Conservation (phyloP, 2,113 vertebrate genomes). For the Phasianus colchicus region DNA sequence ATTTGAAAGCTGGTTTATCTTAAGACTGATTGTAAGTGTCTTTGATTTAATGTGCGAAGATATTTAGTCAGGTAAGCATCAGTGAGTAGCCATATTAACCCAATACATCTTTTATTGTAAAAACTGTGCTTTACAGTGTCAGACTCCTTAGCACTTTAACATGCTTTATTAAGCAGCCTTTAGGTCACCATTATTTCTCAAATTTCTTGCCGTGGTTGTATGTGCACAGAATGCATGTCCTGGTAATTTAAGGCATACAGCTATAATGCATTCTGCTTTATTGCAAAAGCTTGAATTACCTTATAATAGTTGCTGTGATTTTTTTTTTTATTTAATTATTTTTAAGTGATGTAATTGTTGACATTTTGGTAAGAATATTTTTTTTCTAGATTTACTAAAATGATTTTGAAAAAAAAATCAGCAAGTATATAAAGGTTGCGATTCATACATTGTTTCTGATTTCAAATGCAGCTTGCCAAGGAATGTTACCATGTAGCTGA, state of each 20-base stretch:
- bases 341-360: slow-evolving; percentile 10
- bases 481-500: slow-evolving; percentile 47
- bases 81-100: slow-evolving; percentile 98
- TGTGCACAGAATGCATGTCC: slow-evolving; percentile 85
- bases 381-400: slow-evolving; percentile 28
- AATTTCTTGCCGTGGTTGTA: slow-evolving; percentile 87
- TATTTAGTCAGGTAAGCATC: slow-evolving; percentile 99
- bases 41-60: slow-evolving; percentile 89
- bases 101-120: slow-evolving; percentile 99
- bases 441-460: slow-evolving; percentile 67
- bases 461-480: slow-evolving; percentile 35
- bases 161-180: slow-evolving; percentile 99
- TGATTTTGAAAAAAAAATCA: slow-evolving; percentile 51
- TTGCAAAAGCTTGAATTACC: slow-evolving; percentile 87
- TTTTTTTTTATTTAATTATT: slow-evolving; percentile 4
- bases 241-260: slow-evolving; percentile 81
- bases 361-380: neutral
- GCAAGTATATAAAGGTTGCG: slow-evolving; percentile 9
- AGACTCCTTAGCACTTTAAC: slow-evolving; percentile 91
- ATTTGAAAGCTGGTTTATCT: slow-evolving; percentile 81
- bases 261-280: slow-evolving; percentile 85
- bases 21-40: slow-evolving; percentile 91
- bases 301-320: slow-evolving; percentile 79
- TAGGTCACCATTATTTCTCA: slow-evolving; percentile 97
- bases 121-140: slow-evolving; percentile 97